These are phyloP conservation scores for Pterostichus madidus DNA, from an alignment of 2,888 invertebrate species.

Conservation along the genomic window DNA sequence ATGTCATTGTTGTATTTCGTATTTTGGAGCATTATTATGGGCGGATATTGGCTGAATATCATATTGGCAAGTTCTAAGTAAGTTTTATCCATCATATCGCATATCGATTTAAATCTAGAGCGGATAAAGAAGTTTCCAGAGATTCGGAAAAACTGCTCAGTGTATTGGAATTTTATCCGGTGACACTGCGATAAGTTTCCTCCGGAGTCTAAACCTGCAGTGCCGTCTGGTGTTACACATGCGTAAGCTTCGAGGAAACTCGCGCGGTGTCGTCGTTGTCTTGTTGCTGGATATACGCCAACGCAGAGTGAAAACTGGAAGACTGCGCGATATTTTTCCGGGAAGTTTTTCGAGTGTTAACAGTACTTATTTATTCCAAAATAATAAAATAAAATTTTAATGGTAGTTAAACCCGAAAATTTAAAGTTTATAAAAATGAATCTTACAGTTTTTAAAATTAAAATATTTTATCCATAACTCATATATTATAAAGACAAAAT, in stretches of 20 bases:
- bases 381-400: slow-evolving; percentile 35
- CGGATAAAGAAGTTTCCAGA: slow-evolving; percentile 47
- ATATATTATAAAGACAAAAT: too few species aligned
- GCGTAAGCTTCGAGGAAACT: slow-evolving; percentile 45
- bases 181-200: slow-evolving; percentile 29
- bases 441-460: neutral
- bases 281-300: slow-evolving; percentile 33
- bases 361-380: slow-evolving; percentile 29
- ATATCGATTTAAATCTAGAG: slow-evolving; percentile 51
- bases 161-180: slow-evolving; percentile 51
- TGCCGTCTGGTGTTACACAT: slow-evolving; percentile 46
- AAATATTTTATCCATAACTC: too few species aligned
- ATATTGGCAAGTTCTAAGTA: slow-evolving; percentile 44
- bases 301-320: slow-evolving; percentile 1
- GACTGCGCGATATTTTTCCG: slow-evolving; percentile 3
- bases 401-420: slow-evolving; percentile 3
- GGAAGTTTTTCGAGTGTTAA: slow-evolving; percentile 13
- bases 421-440: slow-evolving; percentile 29
- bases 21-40: slow-evolving; percentile 19
- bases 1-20: slow-evolving; percentile 31
- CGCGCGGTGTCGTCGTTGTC: slow-evolving; percentile 20
- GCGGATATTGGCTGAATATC: slow-evolving; percentile 50
- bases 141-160: slow-evolving; percentile 45
- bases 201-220: slow-evolving; percentile 4
- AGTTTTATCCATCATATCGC: slow-evolving; percentile 49